phyloP scores from a whole-genome alignment of 2,113 vertebrate genomes.

The Gobius niger region DNA sequence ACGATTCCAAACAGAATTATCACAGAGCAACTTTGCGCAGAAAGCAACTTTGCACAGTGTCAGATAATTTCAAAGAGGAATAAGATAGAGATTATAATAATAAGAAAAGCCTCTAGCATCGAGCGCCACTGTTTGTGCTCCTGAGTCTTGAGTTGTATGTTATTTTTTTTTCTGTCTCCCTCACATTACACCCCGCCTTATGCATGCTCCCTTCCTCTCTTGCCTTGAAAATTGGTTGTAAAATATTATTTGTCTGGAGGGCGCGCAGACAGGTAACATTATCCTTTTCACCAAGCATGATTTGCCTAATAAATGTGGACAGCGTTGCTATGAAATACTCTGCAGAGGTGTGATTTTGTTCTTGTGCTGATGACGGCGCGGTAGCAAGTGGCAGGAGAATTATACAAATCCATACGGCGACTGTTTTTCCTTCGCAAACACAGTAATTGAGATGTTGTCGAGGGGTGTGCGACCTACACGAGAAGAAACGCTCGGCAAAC shows the following conservation, averaged over 20 bases:
- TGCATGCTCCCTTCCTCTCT: constrained; percentile 2
- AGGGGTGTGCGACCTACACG: constrained; percentile 20
- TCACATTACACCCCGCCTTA: constrained; percentile 28
- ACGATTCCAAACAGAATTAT: neutral
- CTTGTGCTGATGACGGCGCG: constrained; percentile 22
- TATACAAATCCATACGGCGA: constrained; percentile 29
- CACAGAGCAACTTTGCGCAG: neutral
- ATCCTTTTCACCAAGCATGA: constrained; percentile 31
- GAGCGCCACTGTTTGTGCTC: no score
- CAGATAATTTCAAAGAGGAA: no score
- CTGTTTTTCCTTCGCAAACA: constrained; percentile 29
- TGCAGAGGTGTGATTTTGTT: constrained; percentile 13
- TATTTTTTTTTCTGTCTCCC: constrained; percentile 5
- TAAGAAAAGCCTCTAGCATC: no score
- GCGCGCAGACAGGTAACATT: constrained; percentile 22
- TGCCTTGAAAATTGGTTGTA: constrained; percentile 37
- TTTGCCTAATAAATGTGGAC: constrained; percentile 27
- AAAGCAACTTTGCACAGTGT: neutral
- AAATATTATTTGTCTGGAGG: constrained; percentile 36
- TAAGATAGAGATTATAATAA: no score
- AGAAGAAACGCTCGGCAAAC: constrained; percentile 32
- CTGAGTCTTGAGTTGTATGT: neutral
- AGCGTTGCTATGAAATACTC: constrained; percentile 6
- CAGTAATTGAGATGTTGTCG: constrained; percentile 19
- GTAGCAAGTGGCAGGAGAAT: constrained; percentile 36